phyloP scores from a whole-genome alignment of 2,113 vertebrate genomes.

The Arvicanthis niloticus region DNA sequence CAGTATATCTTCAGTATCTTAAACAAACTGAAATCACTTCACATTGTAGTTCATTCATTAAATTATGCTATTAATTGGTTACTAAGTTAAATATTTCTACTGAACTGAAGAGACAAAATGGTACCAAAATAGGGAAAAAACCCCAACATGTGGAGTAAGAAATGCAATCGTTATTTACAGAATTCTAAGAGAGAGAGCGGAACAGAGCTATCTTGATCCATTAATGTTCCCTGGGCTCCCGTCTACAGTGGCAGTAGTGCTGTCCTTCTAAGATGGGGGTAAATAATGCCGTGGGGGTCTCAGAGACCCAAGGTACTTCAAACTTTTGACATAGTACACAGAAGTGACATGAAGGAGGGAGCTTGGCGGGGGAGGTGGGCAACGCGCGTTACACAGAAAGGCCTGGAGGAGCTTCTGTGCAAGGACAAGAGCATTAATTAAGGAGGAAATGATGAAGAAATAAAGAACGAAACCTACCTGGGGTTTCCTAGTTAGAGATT shows the following conservation, averaged over 20 bases:
- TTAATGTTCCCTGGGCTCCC: constrained; percentile 68
- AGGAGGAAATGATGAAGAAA: constrained; percentile 44
- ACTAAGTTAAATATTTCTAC: constrained; percentile 81
- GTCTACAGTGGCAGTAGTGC: neutral
- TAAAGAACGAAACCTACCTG: constrained; percentile 42
- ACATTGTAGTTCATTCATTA: constrained; percentile 67
- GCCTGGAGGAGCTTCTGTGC: neutral
- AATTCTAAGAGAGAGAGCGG: constrained; percentile 47
- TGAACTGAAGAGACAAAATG: constrained; percentile 13
- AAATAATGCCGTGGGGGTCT: neutral
- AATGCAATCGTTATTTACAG: constrained; percentile 59
- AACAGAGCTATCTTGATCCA: constrained; percentile 64
- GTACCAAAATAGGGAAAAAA: constrained; percentile 65
- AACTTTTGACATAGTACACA: neutral
- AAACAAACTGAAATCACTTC: constrained; percentile 78
- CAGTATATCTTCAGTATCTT: constrained; percentile 75
- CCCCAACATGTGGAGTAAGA: constrained; percentile 62
- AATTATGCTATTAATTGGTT: constrained; percentile 78
- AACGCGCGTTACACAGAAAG: constrained; percentile 10
- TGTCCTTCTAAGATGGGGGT: neutral
- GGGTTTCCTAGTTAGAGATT: constrained; percentile 32
- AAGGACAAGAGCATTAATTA: constrained; percentile 46
- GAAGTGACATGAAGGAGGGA: neutral
- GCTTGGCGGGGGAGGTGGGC: neutral
- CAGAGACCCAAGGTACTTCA: neutral